Base-by-base conservation (phyloP, 2,797 vertebrate genomes). In the Ceyx erithaca region DNA sequence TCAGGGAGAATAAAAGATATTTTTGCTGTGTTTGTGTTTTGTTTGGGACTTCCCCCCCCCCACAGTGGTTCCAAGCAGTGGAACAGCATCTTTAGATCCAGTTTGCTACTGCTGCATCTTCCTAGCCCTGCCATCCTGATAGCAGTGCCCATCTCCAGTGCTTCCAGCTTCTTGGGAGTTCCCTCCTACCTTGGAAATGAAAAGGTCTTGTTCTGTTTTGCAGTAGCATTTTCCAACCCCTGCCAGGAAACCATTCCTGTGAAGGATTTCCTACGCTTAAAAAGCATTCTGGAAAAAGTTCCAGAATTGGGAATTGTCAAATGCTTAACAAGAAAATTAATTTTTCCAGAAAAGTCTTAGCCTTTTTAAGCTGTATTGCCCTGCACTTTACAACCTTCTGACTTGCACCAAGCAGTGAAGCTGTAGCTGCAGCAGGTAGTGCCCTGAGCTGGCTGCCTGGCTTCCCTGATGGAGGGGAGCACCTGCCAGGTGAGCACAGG, bases 401-500 rank as follows among this genome's bases (percentile, higher is more conserved):
- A 28, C 37, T 26, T 26, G 30, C 21, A 25, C 6, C 13, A 41
- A 28, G 25, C 43, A n/a, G 19, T 54, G 1, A n/a, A 62, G 43
- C 28, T 20, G 1, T 30, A 67, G 6, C 23, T 25, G 58, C 35
- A 35, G 2, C 25, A 18, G 26, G 25, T 4, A 14, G 33, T 22
- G 25, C 30, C 1, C 77, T 1, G 49, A 46, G 19, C n/a, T 9
- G 48, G 3, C 31, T 11, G 51, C 40, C 71, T n/a, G 41, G 3
- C 30, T 11, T 45, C 40, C 71, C 46, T 1, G 1, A 26, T 0
- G 1, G 41, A 51, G 14, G 16, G n/a, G 6, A 14, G 15, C 12
- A 5, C 21, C 35, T 51, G 43, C 59, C 72, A 46, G 55, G 30
- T 40, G 51, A 68, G 46, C 64, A 5, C 3, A 23, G 13, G 4